These are phyloP conservation scores for Furnarius figulus DNA, from an alignment of 2,113 vertebrate genomes.

Conservation along the genomic window DNA sequence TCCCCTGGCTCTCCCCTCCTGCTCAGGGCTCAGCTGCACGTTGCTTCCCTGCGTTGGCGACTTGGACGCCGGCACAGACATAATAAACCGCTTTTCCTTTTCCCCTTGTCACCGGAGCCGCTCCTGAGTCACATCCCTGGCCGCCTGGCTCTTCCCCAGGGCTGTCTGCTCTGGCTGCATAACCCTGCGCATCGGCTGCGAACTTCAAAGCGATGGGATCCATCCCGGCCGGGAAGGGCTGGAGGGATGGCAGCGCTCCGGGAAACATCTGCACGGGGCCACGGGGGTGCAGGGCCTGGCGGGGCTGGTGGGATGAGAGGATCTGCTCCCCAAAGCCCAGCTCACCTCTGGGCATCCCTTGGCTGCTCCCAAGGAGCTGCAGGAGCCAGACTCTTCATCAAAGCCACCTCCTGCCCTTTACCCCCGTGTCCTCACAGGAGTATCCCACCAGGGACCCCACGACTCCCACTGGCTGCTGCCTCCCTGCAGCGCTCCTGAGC, in stretches of 20 bases:
- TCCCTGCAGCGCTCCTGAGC: rapidly evolving
- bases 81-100: constrained; percentile 42
- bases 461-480: neutral
- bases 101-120: neutral
- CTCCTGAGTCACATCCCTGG: constrained; percentile 25
- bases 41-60: neutral
- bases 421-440: rapidly evolving
- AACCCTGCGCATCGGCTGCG: neutral
- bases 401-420: neutral
- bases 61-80: neutral
- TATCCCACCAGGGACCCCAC: neutral
- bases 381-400: neutral
- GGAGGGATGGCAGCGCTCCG: neutral
- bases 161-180: neutral
- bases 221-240: neutral
- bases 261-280: neutral
- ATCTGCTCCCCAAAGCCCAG: neutral
- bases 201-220: neutral
- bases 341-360: neutral
- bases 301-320: neutral
- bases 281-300: rapidly evolving
- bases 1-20: neutral
- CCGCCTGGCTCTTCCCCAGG: neutral
- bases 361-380: neutral
- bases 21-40: neutral